These are phyloP conservation scores for Platyura marginata DNA, from an alignment of 1,140 invertebrate genomes.

Conservation along the genomic window DNA sequence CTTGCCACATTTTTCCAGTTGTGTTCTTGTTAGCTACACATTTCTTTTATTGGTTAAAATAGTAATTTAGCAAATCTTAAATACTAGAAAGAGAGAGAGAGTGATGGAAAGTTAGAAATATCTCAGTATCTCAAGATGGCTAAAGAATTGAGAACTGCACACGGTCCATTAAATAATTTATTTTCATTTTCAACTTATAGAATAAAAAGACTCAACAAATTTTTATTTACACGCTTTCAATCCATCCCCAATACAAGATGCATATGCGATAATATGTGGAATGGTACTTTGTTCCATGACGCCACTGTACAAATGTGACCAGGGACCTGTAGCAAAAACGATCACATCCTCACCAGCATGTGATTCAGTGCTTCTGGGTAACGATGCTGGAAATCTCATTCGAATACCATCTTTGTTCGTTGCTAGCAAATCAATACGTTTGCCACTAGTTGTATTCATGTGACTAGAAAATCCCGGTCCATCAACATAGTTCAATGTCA, in stretches of 20 bases:
- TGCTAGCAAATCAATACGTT: background rate
- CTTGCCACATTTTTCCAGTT: too few species aligned
- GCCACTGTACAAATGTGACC: slow-evolving; percentile 40
- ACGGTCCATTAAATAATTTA: too few species aligned
- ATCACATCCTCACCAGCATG: slow-evolving; percentile 52
- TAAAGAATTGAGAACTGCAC: too few species aligned
- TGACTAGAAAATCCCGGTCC: slow-evolving; percentile 31
- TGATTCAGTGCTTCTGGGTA: slow-evolving; percentile 29
- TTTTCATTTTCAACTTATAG: too few species aligned
- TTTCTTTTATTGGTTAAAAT: too few species aligned
- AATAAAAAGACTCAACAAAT: too few species aligned
- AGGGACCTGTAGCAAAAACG: slow-evolving; percentile 40
- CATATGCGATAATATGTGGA: slow-evolving; percentile 40
- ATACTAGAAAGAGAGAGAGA: too few species aligned
- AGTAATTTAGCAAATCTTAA: too few species aligned
- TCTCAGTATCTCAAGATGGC: too few species aligned
- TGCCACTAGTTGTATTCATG: background rate
- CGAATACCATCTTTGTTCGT: background rate
- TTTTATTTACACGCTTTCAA: slow-evolving; percentile 16
- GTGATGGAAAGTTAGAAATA: too few species aligned
- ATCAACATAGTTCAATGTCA: slow-evolving; percentile 56
- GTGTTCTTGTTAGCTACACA: too few species aligned
- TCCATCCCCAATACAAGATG: slow-evolving; percentile 26
- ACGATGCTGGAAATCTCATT: background rate
- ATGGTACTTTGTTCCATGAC: slow-evolving; percentile 42